Evolutionary conservation across 2,888 invertebrate genomes (phyloP), one percentile per base, ranked within the genome.

Genomic region (Hyppa rectilinea): DNA sequence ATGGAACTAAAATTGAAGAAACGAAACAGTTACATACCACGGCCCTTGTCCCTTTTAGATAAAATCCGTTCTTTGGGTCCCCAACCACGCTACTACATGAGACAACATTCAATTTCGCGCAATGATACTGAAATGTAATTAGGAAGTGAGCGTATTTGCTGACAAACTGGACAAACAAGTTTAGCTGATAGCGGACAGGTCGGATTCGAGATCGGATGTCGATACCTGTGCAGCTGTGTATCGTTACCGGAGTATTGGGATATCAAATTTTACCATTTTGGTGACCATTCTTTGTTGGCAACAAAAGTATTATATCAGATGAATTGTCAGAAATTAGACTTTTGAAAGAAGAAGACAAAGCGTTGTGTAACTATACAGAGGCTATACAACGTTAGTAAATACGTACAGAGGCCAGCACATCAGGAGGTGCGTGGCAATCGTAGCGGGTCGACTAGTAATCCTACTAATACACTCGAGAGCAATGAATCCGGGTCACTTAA

Each of bases 121-220:
- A 43, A 55, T 55, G 65, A 66, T 66, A 70, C 50, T 31, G 60
- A 71, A 75, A 81, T 64, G 36, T 81, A 67, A 81, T 79, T 71
- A 78, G 79, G 40, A 64, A 67, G 55, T 63, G 56, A 81, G 43
- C 36, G 40, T 52, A 64, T 52, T 78, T 60, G 38, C 10, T 17
- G 49, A 34, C 36, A 12, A 52, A 70, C 40, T 62, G 62, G 59
- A 56, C 56, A 45, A 58, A 23, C 40, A 52, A 81, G 58, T 55
- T 68, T 34, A 61, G 38, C 23, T n/a, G 68, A 76, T 67, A 67
- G 58, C 38, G 52, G 36, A 26, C 23, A n/a, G 75, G 31, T 50
- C 49, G 49, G n/a, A 38, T 43, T 71, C 43, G 64, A 58, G 49
- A 66, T 56, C 40, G 56, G 40, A 60, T 20, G 26, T 45, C 38